phyloP scores from a whole-genome alignment of 37 sponge, comb jelly and placozoan species.

The Diacarnus erythraeanus region DNA sequence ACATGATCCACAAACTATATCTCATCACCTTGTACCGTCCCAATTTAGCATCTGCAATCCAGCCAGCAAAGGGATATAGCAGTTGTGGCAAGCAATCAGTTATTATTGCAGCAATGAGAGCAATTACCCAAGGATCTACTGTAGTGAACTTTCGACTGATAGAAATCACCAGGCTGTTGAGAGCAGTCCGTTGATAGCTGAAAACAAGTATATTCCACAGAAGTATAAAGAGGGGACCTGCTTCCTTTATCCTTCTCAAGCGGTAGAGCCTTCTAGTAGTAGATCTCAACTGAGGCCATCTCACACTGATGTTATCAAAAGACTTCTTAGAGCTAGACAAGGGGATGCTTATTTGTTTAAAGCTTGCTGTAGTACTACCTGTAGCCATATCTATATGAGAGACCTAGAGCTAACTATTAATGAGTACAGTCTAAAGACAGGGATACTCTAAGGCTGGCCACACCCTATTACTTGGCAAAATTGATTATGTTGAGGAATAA shows the following conservation, averaged over 20 bases:
- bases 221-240: constrained; percentile 26
- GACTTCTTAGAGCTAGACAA: too few species aligned
- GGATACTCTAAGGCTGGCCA: too few species aligned
- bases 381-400: too few species aligned
- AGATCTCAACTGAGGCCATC: too few species aligned
- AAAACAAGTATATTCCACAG: constrained; percentile 41
- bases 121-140: not conserved
- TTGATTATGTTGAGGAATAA: too few species aligned
- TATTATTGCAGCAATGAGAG: not conserved
- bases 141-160: not conserved
- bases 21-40: constrained; percentile 53
- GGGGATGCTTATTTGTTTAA: too few species aligned
- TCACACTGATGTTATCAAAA: too few species aligned
- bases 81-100: not conserved
- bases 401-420: too few species aligned
- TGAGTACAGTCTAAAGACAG: too few species aligned
- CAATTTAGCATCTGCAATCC: constrained; percentile 55
- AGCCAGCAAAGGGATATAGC: constrained; percentile 56
- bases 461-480: too few species aligned
- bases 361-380: too few species aligned
- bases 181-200: constrained; percentile 37
- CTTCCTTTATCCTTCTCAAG: not conserved
- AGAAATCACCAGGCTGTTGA: not conserved
- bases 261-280: too few species aligned
- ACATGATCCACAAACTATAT: constrained; percentile 32